Base-by-base conservation (phyloP, 2,888 invertebrate species). In the Seira musarum region DNA sequence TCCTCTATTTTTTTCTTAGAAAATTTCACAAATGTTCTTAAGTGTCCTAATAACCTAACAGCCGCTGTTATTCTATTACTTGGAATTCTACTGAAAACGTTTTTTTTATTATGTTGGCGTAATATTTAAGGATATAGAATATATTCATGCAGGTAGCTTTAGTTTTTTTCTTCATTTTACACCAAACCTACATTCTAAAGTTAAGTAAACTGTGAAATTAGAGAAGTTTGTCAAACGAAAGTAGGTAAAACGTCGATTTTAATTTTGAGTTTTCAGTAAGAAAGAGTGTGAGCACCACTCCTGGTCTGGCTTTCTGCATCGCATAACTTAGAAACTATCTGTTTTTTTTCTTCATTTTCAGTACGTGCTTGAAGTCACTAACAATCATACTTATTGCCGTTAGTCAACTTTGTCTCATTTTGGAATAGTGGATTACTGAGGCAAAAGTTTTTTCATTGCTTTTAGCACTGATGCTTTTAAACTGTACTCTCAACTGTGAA, bases 401-500 rank as follows among this genome's bases (percentile, higher is more conserved):
- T 69, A 69, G 69, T 69, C 69, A 69, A 69, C 69, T 69, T 69
- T 69, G 30, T 69, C 69, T 69, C 60, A 69, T 69, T 60, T 57
- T 69, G 30, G 68, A 57, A 69, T 13, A 69, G 57, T 57, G 24
- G 69, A 69, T 69, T 69, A 69, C 57, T 60, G 15, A 24, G 17
- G 46, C 10, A 68, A 69, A 69, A 69, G 22, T 69, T 60, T 67
- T 35, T 17, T 3, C 66, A 13, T 8, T 2, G 13, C 46, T 19
- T 60, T 60, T 60, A 60, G 22, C n/a, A 19, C 60, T 60, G 3
- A 30, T n/a, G 21, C 60, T 60, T 60, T 21, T 60, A 2, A 60
- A 60, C 60, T n/a, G 60, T 60, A 60, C 22, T 60, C 21, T 60
- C 21, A 19, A 3, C 22, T 21, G 13, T 60, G 13, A 13, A 53